Percentiles rank a stretch among this genome's conserved stretches.
Conservation (phyloP, 1,140 invertebrate genomes). For the Ceratina calcarata region DNA sequence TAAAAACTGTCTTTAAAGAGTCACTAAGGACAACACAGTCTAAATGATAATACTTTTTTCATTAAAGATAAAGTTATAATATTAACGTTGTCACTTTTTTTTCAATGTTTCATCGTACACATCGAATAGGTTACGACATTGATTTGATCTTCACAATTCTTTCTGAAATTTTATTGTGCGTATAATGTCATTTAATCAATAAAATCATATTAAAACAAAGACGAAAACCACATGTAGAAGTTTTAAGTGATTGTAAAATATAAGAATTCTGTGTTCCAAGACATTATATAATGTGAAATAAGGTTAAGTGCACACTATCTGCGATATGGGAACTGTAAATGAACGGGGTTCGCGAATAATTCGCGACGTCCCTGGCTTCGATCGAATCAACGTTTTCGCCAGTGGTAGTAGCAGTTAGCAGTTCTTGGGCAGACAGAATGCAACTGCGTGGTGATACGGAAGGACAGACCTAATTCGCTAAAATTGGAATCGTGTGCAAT, state of each 20-base stretch:
- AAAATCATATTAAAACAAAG: not conserved
- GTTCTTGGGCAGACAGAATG: slow-evolving; percentile 45
- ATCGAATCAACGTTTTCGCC: slow-evolving; percentile 55
- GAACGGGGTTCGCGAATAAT: slow-evolving; percentile 9
- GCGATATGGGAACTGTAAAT: no score
- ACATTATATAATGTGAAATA: not conserved
- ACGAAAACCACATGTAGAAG: no score
- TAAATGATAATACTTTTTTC: not conserved
- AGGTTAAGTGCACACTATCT: slow-evolving; percentile 9
- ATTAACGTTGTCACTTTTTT: not conserved
- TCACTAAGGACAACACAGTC: not conserved
- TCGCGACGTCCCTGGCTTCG: slow-evolving; percentile 42
- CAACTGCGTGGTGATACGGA: slow-evolving; percentile 39
- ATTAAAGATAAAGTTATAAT: not conserved
- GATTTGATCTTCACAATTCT: not conserved
- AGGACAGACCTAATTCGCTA: slow-evolving; percentile 27
- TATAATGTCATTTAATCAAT: not conserved
- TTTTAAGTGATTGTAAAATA: not conserved
- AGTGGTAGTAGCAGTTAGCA: slow-evolving; percentile 50
- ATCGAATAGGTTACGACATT: not conserved
- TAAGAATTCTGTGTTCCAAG: not conserved
- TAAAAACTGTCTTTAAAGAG: not conserved
- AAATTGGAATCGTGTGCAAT: slow-evolving; percentile 39
- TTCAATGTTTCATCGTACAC: no score
- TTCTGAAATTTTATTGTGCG: not conserved